Base-by-base conservation (phyloP, 2,797 vertebrate genomes). In the Bradypodion pumilum region DNA sequence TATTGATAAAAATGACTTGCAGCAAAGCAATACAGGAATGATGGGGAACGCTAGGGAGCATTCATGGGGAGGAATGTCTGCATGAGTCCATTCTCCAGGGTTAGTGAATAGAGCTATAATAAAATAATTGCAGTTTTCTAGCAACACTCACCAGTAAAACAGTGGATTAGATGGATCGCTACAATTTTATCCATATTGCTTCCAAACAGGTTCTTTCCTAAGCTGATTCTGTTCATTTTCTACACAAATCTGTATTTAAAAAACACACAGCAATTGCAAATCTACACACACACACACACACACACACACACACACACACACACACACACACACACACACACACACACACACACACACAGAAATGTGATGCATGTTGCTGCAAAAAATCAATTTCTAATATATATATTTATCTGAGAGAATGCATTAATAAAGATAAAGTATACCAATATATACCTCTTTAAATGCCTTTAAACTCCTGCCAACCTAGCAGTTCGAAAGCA, bases 1-100 rank as follows among this genome's bases (percentile, higher is more conserved):
- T 87, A 19, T 72, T 44, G 1, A 42, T 82, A 78, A 88, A 86
- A 87, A 90, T 82, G 44, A 60, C 59, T 81, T 72, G 83, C 86
- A 80, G 10, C 6, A 85, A 74, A 59, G n/a, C n/a, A 85, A 60
- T 1, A 46, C 5, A n/a, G 80, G 85, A 85, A 68, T 80, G 12
- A 3, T 6, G 73, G 19, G 82, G 15, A 89, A 82, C 0, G 10
- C 32, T 73, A 82, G 37, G 60, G 37, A 74, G 3, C 12, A n/a
- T 79, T 89, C 52, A 1, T 46, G 3, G 0, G 10, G 59, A 68
- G 13, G 15, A 29, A 83, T 1, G 56, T 83, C n/a, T 6, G 46
- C 13, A 52, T 59, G 63, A 72, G 1, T 70, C 62, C 42, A 65
- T 35, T 7, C 3, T 77, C 32, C 40, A n/a, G 35, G 2, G 84